These are phyloP conservation scores for Diorhabda carinulata DNA, from an alignment of 1,140 invertebrate species.

Conservation along the genomic window DNA sequence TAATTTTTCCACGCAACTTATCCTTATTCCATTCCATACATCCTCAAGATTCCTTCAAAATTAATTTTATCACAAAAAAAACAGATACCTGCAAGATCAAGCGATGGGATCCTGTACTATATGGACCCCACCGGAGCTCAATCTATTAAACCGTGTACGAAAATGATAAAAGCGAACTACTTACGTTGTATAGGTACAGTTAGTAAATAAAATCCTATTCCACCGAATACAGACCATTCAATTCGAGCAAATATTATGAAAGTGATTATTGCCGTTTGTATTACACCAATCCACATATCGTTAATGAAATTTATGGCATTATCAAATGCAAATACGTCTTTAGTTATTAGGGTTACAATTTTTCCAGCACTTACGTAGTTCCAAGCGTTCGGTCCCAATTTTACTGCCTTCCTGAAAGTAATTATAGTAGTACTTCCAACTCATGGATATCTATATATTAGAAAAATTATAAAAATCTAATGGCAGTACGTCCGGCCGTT, in stretches of 20 bases:
- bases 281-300: slow-evolving; percentile 76
- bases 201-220: slow-evolving; percentile 71
- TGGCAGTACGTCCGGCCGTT: no score
- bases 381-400: slow-evolving; percentile 65
- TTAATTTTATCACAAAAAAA: background rate
- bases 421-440: no score
- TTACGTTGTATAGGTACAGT: slow-evolving; percentile 81
- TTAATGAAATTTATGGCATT: slow-evolving; percentile 65
- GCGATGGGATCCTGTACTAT: no score
- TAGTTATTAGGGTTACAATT: slow-evolving; percentile 77
- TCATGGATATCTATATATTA: no score
- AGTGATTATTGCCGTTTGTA: slow-evolving; percentile 72
- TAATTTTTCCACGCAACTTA: no score
- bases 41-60: no score
- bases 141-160: background rate
- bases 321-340: slow-evolving; percentile 77
- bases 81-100: no score
- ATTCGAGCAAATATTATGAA: slow-evolving; percentile 74
- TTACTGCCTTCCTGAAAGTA: slow-evolving; percentile 76
- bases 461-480: no score
- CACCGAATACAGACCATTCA: slow-evolving; percentile 69
- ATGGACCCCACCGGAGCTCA: background rate
- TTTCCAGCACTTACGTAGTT: slow-evolving; percentile 78
- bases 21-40: no score
- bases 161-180: slow-evolving; percentile 9